Percentiles rank a stretch among this genome's conserved stretches.
phyloP scores from a whole-genome alignment of 2,888 invertebrate genomes.

The Noctua comes region DNA sequence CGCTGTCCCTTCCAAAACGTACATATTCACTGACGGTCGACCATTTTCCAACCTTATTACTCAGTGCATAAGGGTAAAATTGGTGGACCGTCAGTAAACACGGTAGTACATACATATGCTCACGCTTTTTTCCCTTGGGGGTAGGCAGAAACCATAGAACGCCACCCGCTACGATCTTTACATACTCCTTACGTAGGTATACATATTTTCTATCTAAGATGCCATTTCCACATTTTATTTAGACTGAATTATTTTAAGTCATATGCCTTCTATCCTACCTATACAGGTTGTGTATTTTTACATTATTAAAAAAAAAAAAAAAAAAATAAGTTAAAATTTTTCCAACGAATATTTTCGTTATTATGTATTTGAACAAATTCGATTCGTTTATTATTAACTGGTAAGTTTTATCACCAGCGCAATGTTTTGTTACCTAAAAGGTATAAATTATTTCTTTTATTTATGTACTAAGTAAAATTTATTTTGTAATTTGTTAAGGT shows the following conservation, averaged over 20 bases:
- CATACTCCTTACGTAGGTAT: background rate
- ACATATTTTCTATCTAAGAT: conserved; percentile 42
- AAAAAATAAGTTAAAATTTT: conserved; percentile 11
- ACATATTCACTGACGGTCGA: too few species aligned
- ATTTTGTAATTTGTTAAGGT: conserved; percentile 25
- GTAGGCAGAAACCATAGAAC: too few species aligned
- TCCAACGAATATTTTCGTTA: conserved; percentile 47
- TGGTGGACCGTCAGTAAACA: too few species aligned
- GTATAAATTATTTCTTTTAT: conserved; percentile 63
- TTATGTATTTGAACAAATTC: conserved; percentile 40
- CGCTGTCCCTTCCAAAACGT: too few species aligned
- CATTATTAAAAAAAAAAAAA: conserved; percentile 7
- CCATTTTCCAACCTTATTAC: too few species aligned
- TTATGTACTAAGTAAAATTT: conserved; percentile 30
- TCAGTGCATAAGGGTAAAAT: too few species aligned
- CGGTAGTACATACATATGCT: too few species aligned
- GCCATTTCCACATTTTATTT: conserved; percentile 60
- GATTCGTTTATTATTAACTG: conserved; percentile 28
- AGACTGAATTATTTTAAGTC: conserved; percentile 63
- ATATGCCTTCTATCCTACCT: background rate
- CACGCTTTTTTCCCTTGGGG: too few species aligned
- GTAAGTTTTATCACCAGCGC: conserved; percentile 52
- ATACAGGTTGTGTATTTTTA: conserved; percentile 3
- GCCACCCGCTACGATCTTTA: too few species aligned
- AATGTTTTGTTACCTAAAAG: conserved; percentile 70